Base-by-base conservation (phyloP, 1,140 invertebrate species). In the Drosophila eugracilis region DNA sequence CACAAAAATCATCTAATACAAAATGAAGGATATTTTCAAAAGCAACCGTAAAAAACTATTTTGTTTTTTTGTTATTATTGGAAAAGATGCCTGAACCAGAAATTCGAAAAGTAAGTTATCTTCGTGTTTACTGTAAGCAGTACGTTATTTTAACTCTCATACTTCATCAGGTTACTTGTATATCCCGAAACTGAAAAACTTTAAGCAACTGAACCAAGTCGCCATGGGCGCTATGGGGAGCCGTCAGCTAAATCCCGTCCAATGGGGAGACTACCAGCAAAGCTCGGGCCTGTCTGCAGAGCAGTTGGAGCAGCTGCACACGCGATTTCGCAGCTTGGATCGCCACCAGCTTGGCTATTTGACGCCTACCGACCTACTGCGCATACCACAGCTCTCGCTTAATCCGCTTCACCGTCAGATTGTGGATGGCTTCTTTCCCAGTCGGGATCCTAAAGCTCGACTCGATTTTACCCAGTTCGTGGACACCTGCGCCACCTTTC, bases 281-380 rank as follows among this genome's bases (percentile, higher is more conserved):
- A 32, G 22, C 22, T 62, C 60, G 5, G 65, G 65, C 1, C 22
- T 69, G 4, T 67, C 70, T 14, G 15, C n/a, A 0, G 42, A 62
- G 6, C 80, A 85, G 17, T 5, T 85, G 24, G 19, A 77, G n/a
- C 55, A 54, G 2, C 32, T 85, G 15, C 42, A 85, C 37, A 22
- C 10, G 0, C 76, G 80, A 5, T 85, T 80, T 9, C 42, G 15
- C n/a, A 45, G 66, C 0, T 17, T 85, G 32, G 80, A 85, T 58
- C 81, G 80, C 3, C 10, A 48, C 0, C 57, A 69, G 7, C 28
- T n/a, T 0, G 81, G 81, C 3, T 85, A 79, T 28, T 34, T 85
- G 17, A 80, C 76, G n/a, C 76, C 80, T 0, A 69, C 81, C 4
- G 81, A 86, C 4, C n/a, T 85, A 36, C 49, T 85, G 19, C 76